Evolutionary conservation across 1,140 invertebrate species (phyloP).

Genomic region (Drosophila elegans): DNA sequence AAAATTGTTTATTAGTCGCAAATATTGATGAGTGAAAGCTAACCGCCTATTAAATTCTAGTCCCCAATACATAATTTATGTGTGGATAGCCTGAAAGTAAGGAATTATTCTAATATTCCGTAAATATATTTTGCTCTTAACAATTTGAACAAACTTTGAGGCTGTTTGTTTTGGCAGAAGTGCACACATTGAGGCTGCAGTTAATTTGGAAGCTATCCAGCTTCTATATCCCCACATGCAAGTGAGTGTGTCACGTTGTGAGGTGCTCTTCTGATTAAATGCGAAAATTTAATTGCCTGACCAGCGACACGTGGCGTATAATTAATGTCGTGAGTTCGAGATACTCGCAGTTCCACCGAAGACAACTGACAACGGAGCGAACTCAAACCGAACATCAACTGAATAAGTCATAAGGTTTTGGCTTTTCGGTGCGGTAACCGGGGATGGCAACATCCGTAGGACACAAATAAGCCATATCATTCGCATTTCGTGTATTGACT

Average conservation of each 20-base stretch:
- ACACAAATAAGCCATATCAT: constrained; percentile 77
- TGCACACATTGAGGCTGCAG: constrained; percentile 3
- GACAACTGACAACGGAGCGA: constrained; percentile 5
- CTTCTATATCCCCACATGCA: constrained; percentile 11
- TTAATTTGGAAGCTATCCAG: constrained; percentile 9
- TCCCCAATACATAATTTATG: not conserved
- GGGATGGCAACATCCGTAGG: constrained; percentile 43
- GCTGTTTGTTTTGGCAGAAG: not conserved
- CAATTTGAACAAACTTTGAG: not conserved
- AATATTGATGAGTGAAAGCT: too few species aligned
- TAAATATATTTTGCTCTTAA: not conserved
- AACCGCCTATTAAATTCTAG: too few species aligned
- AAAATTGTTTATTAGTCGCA: too few species aligned
- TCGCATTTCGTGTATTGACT: constrained; percentile 78
- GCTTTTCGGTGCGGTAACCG: constrained; percentile 31
- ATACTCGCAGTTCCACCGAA: not conserved
- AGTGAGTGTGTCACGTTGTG: constrained; percentile 43
- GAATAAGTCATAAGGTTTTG: constrained; percentile 79
- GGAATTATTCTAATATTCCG: not conserved
- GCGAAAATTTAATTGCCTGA: constrained; percentile 78
- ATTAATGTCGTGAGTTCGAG: constrained; percentile 69
- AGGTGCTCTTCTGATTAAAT: constrained; percentile 73
- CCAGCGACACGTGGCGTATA: constrained; percentile 72
- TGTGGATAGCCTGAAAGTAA: not conserved
- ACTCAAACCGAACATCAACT: constrained; percentile 58